A percentile compares a stretch with the other conserved stretches of the same genome.
phyloP scores from a whole-genome alignment of 2,113 vertebrate species.

The Sylvilagus bachmani region DNA sequence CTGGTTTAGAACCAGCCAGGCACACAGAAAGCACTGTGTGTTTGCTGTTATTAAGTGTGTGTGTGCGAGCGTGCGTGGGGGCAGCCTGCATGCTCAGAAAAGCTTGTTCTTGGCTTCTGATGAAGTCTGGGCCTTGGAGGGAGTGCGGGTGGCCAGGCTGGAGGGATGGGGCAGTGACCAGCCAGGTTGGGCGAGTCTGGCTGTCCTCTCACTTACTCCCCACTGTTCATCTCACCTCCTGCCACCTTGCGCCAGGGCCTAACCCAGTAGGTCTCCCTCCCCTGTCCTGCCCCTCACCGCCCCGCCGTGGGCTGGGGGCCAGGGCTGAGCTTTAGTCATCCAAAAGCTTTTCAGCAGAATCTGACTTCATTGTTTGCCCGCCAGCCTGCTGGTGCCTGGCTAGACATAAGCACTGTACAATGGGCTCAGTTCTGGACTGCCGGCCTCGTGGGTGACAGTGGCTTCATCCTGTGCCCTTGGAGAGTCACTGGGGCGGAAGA shows the following conservation, averaged over 20 bases:
- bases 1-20: background rate
- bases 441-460: background rate
- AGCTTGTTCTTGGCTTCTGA: constrained; percentile 33
- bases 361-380: constrained; percentile 65
- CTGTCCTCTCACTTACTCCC: background rate
- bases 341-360: constrained; percentile 75
- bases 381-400: constrained; percentile 34
- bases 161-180: background rate
- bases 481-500: constrained; percentile 52
- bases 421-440: constrained; percentile 29
- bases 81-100: background rate
- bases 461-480: constrained; percentile 57
- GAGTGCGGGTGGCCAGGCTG: background rate
- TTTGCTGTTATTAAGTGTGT: background rate
- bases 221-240: background rate
- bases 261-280: background rate
- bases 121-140: constrained; percentile 1
- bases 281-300: background rate
- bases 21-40: background rate
- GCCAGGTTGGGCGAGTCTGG: background rate
- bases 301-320: constrained; percentile 60
- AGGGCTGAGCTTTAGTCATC: constrained; percentile 63
- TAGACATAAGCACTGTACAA: constrained; percentile 65
- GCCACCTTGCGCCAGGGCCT: background rate
- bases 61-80: background rate